phyloP scores from a whole-genome alignment of 2,888 invertebrate genomes.

The Frankliniella intonsa region DNA sequence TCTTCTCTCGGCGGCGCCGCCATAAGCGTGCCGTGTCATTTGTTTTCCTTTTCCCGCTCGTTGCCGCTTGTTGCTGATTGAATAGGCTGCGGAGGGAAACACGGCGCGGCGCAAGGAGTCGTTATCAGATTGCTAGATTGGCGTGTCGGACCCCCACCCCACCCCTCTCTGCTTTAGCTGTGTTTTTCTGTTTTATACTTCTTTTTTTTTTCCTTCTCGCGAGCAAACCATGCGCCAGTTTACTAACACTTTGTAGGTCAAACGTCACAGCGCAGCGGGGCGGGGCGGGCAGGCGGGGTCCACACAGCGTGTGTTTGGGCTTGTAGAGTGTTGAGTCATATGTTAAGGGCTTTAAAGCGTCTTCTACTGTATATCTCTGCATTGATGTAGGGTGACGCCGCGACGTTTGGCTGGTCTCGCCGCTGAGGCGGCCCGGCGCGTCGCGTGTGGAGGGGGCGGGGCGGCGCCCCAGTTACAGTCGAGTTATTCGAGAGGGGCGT shows the following conservation, averaged over 20 bases:
- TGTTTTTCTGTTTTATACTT: too few relatives aligned
- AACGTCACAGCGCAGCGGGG: not conserved
- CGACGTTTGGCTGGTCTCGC: not conserved
- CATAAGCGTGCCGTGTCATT: constrained; percentile 9
- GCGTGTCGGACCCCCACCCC: not conserved
- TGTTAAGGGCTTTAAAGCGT: not conserved
- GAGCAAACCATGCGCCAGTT: not conserved
- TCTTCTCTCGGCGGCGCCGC: not conserved
- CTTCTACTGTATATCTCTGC: not conserved
- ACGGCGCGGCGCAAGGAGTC: not conserved
- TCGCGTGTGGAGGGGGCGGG: not conserved
- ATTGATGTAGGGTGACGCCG: not conserved
- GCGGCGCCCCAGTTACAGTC: constrained; percentile 2
- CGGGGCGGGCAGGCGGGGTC: not conserved
- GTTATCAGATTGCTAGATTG: constrained; percentile 3
- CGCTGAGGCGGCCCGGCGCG: not conserved
- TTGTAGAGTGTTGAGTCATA: too few relatives aligned
- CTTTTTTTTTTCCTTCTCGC: not conserved
- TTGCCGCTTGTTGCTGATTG: constrained; percentile 17
- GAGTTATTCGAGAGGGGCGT: not conserved
- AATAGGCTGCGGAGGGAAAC: constrained; percentile 8
- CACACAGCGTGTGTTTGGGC: too few relatives aligned
- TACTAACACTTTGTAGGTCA: constrained; percentile 12
- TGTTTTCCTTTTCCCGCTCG: not conserved
- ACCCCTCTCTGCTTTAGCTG: not conserved